Evolutionary conservation across 2,888 invertebrate genomes (phyloP).

Genomic region (Agrotis segetum): DNA sequence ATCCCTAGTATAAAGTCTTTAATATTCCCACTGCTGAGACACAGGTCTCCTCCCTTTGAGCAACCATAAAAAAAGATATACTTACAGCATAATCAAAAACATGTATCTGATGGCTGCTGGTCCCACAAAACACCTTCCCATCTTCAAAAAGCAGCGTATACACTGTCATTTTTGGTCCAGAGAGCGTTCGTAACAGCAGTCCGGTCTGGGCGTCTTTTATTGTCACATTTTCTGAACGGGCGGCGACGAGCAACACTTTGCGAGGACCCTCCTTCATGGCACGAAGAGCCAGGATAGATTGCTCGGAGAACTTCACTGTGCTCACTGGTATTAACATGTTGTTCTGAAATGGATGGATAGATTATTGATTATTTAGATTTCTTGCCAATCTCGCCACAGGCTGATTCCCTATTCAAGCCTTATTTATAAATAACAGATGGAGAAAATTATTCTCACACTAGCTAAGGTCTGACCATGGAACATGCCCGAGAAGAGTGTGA

Average conservation of each 20-base stretch:
- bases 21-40: too few relatives aligned
- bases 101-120: conserved; percentile 93
- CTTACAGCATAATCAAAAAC: conserved; percentile 95
- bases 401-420: too few relatives aligned
- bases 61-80: conserved; percentile 56
- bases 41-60: too few relatives aligned
- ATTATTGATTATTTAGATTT: too few relatives aligned
- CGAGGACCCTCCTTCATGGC: conserved; percentile 94
- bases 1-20: too few relatives aligned
- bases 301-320: conserved; percentile 91
- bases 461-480: too few relatives aligned
- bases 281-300: conserved; percentile 93
- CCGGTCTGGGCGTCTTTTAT: conserved; percentile 94
- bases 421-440: too few relatives aligned
- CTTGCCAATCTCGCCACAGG: too few relatives aligned
- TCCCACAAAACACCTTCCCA: conserved; percentile 94
- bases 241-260: conserved; percentile 93
- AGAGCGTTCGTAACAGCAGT: conserved; percentile 92
- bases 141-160: conserved; percentile 93
- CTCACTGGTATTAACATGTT: conserved; percentile 90
- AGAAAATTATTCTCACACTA: too few relatives aligned
- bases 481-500: too few relatives aligned
- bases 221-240: conserved; percentile 93
- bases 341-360: conserved; percentile 79
- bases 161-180: conserved; percentile 91